Conservation (phyloP, 2,888 invertebrate species). For the Stenoptilia bipunctidactyla region DNA sequence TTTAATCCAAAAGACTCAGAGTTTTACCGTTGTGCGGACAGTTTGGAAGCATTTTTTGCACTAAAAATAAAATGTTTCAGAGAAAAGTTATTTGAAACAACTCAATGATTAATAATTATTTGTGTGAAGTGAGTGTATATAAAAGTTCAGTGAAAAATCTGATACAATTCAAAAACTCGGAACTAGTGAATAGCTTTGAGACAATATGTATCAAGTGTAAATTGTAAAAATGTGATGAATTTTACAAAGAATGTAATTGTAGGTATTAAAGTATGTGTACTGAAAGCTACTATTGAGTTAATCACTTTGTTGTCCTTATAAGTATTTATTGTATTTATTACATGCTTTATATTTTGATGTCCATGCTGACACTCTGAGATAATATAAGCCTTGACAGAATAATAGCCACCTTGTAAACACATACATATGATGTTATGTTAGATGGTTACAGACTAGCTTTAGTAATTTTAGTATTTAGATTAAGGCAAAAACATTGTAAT, state of each 20-base stretch:
- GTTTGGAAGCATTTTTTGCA: constrained; percentile 94
- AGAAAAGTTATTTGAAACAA: constrained; percentile 82
- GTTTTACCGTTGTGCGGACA: constrained; percentile 96
- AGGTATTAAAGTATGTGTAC: neutral
- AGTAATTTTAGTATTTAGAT: constrained; percentile 47
- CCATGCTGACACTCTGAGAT: constrained; percentile 40
- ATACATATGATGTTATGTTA: constrained; percentile 42
- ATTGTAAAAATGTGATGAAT: constrained; percentile 57
- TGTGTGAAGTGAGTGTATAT: constrained; percentile 10
- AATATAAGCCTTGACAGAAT: constrained; percentile 29
- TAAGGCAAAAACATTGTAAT: constrained; percentile 62
- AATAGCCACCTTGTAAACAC: constrained; percentile 24
- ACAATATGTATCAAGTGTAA: constrained; percentile 49
- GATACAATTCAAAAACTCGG: neutral
- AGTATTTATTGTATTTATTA: constrained; percentile 67
- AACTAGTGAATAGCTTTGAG: constrained; percentile 9
- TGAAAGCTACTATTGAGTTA: constrained; percentile 21
- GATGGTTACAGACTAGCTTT: constrained; percentile 56
- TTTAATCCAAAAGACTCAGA: constrained; percentile 97
- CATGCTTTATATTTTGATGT: constrained; percentile 37
- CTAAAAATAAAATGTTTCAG: constrained; percentile 91
- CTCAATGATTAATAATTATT: constrained; percentile 43
- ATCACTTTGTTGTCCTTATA: constrained; percentile 33
- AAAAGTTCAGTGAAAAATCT: neutral
- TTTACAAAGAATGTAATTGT: constrained; percentile 30